phyloP scores from a whole-genome alignment of 2,113 vertebrate species.

The Tauraco erythrolophus region DNA sequence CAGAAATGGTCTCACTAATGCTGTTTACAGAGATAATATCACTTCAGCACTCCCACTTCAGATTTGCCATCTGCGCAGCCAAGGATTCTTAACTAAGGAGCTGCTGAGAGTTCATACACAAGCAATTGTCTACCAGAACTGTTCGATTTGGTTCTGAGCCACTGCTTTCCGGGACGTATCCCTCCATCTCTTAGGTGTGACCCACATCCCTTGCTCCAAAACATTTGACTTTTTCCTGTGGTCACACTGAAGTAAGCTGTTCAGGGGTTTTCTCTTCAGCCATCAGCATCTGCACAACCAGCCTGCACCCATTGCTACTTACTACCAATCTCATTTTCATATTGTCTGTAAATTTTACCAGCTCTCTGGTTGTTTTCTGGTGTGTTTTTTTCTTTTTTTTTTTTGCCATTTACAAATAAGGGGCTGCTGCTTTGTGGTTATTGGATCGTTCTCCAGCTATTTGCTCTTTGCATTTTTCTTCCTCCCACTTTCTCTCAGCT shows the following conservation, averaged over 20 bases:
- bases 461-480: constrained; percentile 20
- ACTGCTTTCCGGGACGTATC: background rate
- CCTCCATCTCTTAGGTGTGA: background rate
- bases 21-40: constrained; percentile 44
- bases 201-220: background rate
- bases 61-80: background rate
- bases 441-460: background rate
- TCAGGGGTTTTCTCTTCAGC: background rate
- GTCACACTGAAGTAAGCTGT: background rate
- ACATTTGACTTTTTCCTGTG: background rate
- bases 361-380: background rate
- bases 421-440: background rate
- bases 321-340: background rate
- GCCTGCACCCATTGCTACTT: background rate
- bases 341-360: background rate
- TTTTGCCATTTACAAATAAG: background rate
- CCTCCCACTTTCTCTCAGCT: constrained; percentile 42
- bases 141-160: background rate
- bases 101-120: background rate
- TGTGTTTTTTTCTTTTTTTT: background rate
- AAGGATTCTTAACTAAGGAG: constrained; percentile 19
- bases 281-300: background rate
- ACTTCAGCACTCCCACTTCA: constrained; percentile 38
- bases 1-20: constrained; percentile 38
- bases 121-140: background rate